Conservation (phyloP, 2,113 vertebrate genomes). For the Campylomormyrus numenius region DNA sequence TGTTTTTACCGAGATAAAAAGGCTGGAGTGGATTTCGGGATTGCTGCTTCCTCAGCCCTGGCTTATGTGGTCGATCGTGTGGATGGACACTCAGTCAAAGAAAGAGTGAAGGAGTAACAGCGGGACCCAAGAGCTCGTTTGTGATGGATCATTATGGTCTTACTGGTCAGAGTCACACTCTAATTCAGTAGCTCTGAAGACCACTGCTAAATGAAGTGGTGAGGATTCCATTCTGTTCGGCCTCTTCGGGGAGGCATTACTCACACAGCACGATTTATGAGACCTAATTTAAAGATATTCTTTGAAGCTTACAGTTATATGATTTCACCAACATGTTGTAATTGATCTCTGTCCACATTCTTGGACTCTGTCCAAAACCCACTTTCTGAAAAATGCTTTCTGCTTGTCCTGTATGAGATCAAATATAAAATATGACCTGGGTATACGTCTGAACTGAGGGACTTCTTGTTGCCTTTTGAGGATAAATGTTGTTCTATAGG, state of each 20-base stretch:
- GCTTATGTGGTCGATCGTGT: background rate
- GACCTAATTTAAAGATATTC: background rate
- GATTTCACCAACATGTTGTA: background rate
- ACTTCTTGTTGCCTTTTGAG: background rate
- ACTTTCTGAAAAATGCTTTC: background rate
- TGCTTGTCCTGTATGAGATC: background rate
- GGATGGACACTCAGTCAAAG: background rate
- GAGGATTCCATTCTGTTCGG: background rate
- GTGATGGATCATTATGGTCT: background rate
- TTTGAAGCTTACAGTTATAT: background rate
- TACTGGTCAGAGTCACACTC: background rate
- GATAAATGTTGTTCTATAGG: background rate
- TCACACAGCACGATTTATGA: background rate
- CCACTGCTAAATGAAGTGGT: background rate
- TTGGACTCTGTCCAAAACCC: background rate
- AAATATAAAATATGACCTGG: background rate
- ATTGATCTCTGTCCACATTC: background rate
- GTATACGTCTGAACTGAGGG: background rate
- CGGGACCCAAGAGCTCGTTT: background rate
- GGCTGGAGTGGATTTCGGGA: background rate
- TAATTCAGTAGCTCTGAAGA: background rate
- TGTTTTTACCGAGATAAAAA: background rate
- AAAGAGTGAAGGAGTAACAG: background rate
- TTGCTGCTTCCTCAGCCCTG: background rate
- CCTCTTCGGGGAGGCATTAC: background rate